phyloP scores from a whole-genome alignment of 1,140 invertebrate genomes.

The Platorchestia sp. region DNA sequence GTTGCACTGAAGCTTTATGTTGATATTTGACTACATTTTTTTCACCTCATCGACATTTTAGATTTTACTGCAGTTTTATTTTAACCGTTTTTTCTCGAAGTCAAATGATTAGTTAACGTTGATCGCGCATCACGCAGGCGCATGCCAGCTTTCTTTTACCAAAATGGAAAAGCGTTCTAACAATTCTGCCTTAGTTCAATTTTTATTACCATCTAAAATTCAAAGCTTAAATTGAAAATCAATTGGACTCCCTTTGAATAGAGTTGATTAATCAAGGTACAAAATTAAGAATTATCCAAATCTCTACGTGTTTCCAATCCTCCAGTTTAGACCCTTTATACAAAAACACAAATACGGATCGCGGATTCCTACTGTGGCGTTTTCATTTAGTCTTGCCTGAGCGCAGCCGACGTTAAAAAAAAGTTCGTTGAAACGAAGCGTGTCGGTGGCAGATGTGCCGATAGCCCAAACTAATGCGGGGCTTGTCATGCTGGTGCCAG shows the following conservation, averaged over 20 bases:
- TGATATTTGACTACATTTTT: too few relatives aligned
- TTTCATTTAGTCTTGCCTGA: not conserved
- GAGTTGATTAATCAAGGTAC: not conserved
- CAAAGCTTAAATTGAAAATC: not conserved
- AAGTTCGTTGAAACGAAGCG: not conserved
- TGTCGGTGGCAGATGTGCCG: conserved; percentile 15
- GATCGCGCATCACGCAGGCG: too few relatives aligned
- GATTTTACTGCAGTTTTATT: too few relatives aligned
- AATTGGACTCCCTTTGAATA: not conserved
- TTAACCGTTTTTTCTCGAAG: too few relatives aligned
- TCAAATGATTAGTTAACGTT: too few relatives aligned
- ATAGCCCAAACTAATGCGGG: conserved; percentile 35
- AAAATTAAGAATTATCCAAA: not conserved
- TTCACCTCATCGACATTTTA: too few relatives aligned
- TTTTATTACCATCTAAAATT: too few relatives aligned
- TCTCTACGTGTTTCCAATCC: not conserved
- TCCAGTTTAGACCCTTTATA: not conserved
- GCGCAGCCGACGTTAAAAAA: not conserved
- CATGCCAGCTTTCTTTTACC: too few relatives aligned
- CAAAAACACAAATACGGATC: not conserved
- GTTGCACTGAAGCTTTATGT: too few relatives aligned
- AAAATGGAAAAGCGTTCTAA: too few relatives aligned
- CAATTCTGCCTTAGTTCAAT: too few relatives aligned
- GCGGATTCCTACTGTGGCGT: not conserved
- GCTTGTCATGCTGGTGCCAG: conserved; percentile 36